A percentile compares a stretch with the other conserved stretches of the same genome.
Evolutionary conservation across 2,888 invertebrate genomes (phyloP).

Genomic region (Luperina testacea): DNA sequence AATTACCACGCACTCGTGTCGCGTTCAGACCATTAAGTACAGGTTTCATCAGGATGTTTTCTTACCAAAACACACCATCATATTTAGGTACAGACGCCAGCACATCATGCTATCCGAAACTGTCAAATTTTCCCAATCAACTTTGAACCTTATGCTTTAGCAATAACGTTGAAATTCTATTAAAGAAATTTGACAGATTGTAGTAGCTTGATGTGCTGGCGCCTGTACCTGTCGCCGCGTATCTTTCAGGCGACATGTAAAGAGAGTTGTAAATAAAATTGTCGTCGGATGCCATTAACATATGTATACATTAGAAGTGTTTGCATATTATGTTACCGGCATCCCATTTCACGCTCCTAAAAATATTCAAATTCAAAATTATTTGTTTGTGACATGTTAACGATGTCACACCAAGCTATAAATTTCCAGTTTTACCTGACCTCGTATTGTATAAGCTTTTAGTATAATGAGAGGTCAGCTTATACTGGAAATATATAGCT

Average conservation of each 20-base stretch:
- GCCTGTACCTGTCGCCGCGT: too few relatives aligned
- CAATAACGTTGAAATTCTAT: too few relatives aligned
- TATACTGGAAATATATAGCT: too few relatives aligned
- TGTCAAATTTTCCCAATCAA: too few relatives aligned
- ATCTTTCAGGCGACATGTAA: neutral
- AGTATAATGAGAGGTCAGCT: too few relatives aligned
- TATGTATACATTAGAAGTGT: neutral
- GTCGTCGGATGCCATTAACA: neutral
- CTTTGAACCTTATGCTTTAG: too few relatives aligned
- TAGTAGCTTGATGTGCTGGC: too few relatives aligned
- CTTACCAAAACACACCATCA: neutral
- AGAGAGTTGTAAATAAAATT: neutral
- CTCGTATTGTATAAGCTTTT: too few relatives aligned
- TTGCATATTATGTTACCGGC: neutral
- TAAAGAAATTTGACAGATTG: too few relatives aligned
- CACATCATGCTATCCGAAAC: too few relatives aligned
- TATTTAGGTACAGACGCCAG: neutral
- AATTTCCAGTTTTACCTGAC: too few relatives aligned
- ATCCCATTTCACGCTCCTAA: neutral
- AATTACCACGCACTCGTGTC: neutral
- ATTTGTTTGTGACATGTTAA: neutral
- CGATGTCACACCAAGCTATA: too few relatives aligned
- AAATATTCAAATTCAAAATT: neutral
- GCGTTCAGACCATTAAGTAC: constrained; percentile 2
- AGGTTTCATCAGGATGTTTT: neutral